Evolutionary conservation across 2,113 vertebrate genomes (phyloP).

Genomic region (Donacobius atricapilla): DNA sequence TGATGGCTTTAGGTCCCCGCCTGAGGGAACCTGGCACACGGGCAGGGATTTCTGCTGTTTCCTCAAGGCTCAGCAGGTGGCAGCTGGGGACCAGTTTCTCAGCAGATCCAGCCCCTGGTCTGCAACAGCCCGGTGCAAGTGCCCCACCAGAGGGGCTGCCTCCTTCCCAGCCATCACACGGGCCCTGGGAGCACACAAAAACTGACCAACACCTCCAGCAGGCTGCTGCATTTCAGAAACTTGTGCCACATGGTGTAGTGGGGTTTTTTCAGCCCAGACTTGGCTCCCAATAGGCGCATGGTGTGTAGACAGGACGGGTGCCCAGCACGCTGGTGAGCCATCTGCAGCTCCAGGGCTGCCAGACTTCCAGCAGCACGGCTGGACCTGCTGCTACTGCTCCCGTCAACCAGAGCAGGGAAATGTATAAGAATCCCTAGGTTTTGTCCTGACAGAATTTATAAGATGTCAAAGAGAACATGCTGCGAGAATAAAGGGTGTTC

Average conservation of each 20-base stretch:
- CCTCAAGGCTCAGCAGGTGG: neutral
- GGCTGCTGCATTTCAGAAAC: neutral
- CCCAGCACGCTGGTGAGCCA: neutral
- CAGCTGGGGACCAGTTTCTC: neutral
- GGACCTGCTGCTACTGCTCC: neutral
- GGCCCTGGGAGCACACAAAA: neutral
- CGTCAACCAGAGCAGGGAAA: neutral
- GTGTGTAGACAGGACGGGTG: neutral
- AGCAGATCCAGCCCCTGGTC: neutral
- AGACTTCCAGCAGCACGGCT: neutral
- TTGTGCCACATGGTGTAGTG: too few species aligned
- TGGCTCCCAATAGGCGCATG: fast-evolving
- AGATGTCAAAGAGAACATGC: neutral
- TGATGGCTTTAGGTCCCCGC: fast-evolving
- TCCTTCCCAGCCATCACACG: neutral
- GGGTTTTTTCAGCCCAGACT: fast-evolving
- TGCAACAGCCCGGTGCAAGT: fast-evolving
- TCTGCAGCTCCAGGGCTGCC: neutral
- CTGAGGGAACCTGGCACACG: fast-evolving
- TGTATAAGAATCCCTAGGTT: neutral
- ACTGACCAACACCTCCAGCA: neutral
- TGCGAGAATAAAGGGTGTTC: neutral
- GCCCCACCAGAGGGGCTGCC: neutral
- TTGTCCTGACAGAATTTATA: neutral
- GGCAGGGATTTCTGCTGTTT: neutral